A percentile compares a stretch with the other conserved stretches of the same genome.
phyloP scores from a whole-genome alignment of 2,797 vertebrate species.

The Enteromius unitaeniatus region DNA sequence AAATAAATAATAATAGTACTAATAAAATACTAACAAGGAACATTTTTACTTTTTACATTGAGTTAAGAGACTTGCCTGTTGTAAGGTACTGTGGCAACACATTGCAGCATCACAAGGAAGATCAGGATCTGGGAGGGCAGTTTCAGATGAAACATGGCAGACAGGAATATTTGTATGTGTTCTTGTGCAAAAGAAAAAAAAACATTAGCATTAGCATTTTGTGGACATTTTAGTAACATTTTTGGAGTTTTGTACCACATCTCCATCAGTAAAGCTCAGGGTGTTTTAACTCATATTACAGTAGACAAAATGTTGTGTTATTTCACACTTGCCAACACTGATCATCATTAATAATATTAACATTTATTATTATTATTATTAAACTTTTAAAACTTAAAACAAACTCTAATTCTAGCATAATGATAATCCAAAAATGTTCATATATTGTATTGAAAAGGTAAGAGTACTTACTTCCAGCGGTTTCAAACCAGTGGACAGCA shows the following conservation, averaged over 20 bases:
- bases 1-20: too few relatives aligned
- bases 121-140: conserved; percentile 76
- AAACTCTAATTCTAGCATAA: neutral
- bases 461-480: conserved; percentile 68
- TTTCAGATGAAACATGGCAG: conserved; percentile 81
- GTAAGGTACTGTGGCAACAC: conserved; percentile 77
- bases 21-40: neutral
- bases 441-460: conserved; percentile 3
- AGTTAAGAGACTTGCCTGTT: conserved; percentile 77
- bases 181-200: conserved; percentile 5
- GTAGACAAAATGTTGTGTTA: neutral
- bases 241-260: neutral
- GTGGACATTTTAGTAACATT: neutral
- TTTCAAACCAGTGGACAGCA: conserved; percentile 56
- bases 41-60: neutral
- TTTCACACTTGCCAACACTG: neutral
- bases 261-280: neutral
- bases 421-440: neutral
- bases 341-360: neutral
- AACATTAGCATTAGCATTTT: neutral
- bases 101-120: conserved; percentile 78
- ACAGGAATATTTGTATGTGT: conserved; percentile 54
- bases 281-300: neutral
- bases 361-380: neutral
- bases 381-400: neutral